A percentile compares a stretch with the other conserved stretches of the same genome.
Evolutionary conservation across 2,797 vertebrate genomes (phyloP).

Genomic region (Malacoctenus gilli): DNA sequence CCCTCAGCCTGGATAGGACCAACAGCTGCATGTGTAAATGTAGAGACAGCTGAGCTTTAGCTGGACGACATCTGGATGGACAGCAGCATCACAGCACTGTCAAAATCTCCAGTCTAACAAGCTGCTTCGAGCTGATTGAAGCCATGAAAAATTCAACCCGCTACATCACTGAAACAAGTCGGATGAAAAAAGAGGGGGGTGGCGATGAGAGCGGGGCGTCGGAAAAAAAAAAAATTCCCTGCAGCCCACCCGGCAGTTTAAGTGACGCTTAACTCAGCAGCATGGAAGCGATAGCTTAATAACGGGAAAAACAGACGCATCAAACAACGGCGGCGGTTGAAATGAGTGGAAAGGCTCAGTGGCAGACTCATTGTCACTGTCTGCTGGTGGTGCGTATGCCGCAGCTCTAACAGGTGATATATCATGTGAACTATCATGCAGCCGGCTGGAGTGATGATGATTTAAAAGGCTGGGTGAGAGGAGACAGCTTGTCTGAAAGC

Average conservation of each 20-base stretch:
- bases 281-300: conserved; percentile 58
- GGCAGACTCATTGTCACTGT: conserved; percentile 67
- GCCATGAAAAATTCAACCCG: conserved; percentile 52
- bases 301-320: conserved; percentile 60
- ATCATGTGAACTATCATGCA: conserved; percentile 72
- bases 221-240: conserved; percentile 41
- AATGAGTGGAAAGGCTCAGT: conserved; percentile 41
- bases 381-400: conserved; percentile 42
- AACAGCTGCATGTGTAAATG: conserved; percentile 29
- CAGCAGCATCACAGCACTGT: conserved; percentile 50
- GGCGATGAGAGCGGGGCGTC: not conserved
- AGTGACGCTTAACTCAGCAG: conserved; percentile 63
- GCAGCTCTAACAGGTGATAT: conserved; percentile 70
- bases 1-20: conserved; percentile 26
- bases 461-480: conserved; percentile 78
- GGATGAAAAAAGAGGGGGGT: conserved; percentile 5
- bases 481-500: conserved; percentile 78
- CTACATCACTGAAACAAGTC: conserved; percentile 49
- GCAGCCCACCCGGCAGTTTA: conserved; percentile 53
- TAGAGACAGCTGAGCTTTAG: conserved; percentile 54
- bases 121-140: conserved; percentile 60
- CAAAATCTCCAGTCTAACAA: conserved; percentile 60
- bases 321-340: conserved; percentile 29
- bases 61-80: conserved; percentile 46
- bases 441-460: conserved; percentile 76